Evolutionary conservation across 2,888 invertebrate genomes (phyloP).

Genomic region (Athalia cordata): DNA sequence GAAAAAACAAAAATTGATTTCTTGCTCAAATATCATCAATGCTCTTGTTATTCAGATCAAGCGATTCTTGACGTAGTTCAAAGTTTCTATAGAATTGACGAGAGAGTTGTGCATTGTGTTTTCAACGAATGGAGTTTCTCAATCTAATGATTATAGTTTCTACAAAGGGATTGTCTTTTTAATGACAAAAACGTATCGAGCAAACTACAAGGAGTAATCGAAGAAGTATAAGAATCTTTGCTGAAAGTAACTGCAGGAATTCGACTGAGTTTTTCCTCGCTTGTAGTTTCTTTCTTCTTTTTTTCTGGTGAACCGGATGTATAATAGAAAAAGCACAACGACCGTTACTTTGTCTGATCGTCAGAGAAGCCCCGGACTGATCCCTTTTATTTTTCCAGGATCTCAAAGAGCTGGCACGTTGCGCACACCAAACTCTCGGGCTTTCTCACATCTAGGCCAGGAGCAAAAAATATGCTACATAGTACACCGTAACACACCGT

Average conservation of each 20-base stretch:
- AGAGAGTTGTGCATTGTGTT: not conserved
- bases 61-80: not conserved
- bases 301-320: constrained; percentile 18
- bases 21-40: not conserved
- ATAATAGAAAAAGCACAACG: constrained; percentile 23
- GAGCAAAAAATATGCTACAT: not conserved
- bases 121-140: not conserved
- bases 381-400: not conserved
- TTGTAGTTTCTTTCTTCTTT: too few relatives aligned
- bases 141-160: not conserved
- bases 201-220: constrained; percentile 6
- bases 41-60: not conserved
- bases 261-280: not conserved
- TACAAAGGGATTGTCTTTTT: constrained; percentile 3
- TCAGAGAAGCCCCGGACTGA: not conserved
- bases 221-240: constrained; percentile 12
- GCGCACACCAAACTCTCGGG: not conserved
- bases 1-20: too few relatives aligned
- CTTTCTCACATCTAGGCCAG: not conserved
- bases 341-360: constrained; percentile 22
- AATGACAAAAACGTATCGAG: constrained; percentile 16
- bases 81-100: not conserved
- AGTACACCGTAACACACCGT: constrained; percentile 1
- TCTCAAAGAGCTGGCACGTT: not conserved
- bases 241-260: constrained; percentile 28